Conservation (phyloP, 2,888 invertebrate species). For the Scaptomyza reducta region DNA sequence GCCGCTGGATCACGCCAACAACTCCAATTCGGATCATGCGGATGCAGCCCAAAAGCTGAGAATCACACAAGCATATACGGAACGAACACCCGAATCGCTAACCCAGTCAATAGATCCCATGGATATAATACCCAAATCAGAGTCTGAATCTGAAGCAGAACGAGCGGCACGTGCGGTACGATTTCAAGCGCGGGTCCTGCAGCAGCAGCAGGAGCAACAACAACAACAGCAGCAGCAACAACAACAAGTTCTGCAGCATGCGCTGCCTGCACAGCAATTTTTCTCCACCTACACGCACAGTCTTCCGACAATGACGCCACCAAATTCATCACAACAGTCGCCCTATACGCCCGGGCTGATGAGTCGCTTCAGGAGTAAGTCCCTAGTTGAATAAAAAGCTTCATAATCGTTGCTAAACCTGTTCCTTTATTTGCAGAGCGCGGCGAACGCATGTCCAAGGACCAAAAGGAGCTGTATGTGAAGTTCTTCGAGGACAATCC, state of each 20-base stretch:
- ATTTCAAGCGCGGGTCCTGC: conserved; percentile 61
- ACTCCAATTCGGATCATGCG: conserved; percentile 64
- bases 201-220: conserved; percentile 59
- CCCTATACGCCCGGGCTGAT: conserved; percentile 76
- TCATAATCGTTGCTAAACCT: background rate
- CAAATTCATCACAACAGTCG: conserved; percentile 67
- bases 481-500: conserved; percentile 82
- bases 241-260: conserved; percentile 56
- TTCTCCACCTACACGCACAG: conserved; percentile 67
- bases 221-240: conserved; percentile 57
- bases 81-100: conserved; percentile 74
- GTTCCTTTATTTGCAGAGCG: conserved; percentile 62
- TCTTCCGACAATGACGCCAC: conserved; percentile 58
- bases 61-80: conserved; percentile 55
- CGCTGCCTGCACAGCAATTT: conserved; percentile 63
- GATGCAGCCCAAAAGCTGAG: conserved; percentile 63
- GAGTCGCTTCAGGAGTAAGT: conserved; percentile 79
- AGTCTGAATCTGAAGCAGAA: conserved; percentile 71
- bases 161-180: conserved; percentile 56
- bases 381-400: background rate
- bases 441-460: conserved; percentile 82
- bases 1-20: conserved; percentile 68
- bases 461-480: conserved; percentile 81
- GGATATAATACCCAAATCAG: conserved; percentile 81
- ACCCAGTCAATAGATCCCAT: conserved; percentile 81